phyloP scores from a whole-genome alignment of 1,140 invertebrate genomes.

The Pachyrhynchus sulphureomaculatus region DNA sequence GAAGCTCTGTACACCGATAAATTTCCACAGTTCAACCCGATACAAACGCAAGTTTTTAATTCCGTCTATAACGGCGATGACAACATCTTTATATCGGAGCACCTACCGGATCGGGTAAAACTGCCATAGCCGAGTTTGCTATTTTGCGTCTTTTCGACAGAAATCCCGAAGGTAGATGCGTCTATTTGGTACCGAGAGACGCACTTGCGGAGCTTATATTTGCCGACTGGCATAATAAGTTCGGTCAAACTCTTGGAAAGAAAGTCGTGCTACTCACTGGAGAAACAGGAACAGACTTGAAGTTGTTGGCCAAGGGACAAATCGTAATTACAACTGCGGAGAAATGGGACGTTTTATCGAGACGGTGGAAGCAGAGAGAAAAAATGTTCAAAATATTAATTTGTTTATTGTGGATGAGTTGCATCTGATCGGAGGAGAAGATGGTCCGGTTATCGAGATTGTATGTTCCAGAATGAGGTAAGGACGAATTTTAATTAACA shows the following conservation, averaged over 20 bases:
- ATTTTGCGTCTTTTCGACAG: slow-evolving; percentile 85
- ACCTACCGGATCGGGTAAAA: slow-evolving; percentile 96
- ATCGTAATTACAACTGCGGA: slow-evolving; percentile 96
- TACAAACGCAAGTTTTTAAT: slow-evolving; percentile 99
- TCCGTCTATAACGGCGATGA: slow-evolving; percentile 98
- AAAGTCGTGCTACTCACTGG: slow-evolving; percentile 95
- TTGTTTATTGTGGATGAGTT: slow-evolving; percentile 98
- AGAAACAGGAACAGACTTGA: slow-evolving; percentile 96
- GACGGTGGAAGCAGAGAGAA: slow-evolving; percentile 98
- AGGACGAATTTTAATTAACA: no score
- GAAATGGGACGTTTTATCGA: slow-evolving; percentile 97
- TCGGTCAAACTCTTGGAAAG: slow-evolving; percentile 76
- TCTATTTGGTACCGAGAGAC: slow-evolving; percentile 93
- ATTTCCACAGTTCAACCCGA: slow-evolving; percentile 96
- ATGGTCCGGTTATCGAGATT: slow-evolving; percentile 93
- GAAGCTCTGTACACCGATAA: slow-evolving; percentile 83
- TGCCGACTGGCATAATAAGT: slow-evolving; percentile 88
- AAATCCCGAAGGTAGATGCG: slow-evolving; percentile 73
- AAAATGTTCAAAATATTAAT: slow-evolving; percentile 96
- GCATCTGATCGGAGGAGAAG: slow-evolving; percentile 86
- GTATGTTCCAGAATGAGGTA: slow-evolving; percentile 92
- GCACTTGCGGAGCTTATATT: slow-evolving; percentile 90
- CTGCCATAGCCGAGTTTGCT: slow-evolving; percentile 95
- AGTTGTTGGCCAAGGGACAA: slow-evolving; percentile 88
- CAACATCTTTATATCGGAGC: slow-evolving; percentile 98